phyloP scores from a whole-genome alignment of 2,797 vertebrate species.

The Dromococcyx pavoninus region DNA sequence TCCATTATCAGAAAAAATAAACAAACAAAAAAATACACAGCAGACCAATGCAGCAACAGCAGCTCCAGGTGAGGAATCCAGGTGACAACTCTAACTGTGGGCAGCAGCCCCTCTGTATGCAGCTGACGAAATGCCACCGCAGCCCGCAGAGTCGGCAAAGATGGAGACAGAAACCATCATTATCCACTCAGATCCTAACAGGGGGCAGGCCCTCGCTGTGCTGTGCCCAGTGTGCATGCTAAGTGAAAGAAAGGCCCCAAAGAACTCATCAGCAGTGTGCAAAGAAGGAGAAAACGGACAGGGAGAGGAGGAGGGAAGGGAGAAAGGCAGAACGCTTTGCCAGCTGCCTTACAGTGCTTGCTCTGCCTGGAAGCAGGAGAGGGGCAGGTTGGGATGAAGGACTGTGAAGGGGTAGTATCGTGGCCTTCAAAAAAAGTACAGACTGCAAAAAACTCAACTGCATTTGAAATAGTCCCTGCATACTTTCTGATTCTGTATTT shows the following conservation, averaged over 20 bases:
- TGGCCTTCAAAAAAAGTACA: neutral
- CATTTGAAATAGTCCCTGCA: neutral
- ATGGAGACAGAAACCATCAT: neutral
- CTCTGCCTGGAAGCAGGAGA: neutral
- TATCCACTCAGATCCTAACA: neutral
- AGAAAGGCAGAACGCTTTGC: neutral
- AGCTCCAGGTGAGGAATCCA: slow-evolving; percentile 22
- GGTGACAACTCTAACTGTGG: neutral
- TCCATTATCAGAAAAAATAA: slow-evolving; percentile 7
- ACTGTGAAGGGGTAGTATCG: neutral
- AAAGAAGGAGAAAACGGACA: neutral
- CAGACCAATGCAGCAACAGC: neutral
- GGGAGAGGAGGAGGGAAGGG: neutral
- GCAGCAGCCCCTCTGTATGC: neutral
- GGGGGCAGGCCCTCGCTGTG: neutral
- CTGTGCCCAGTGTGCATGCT: neutral
- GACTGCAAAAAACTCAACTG: neutral
- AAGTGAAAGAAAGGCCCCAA: slow-evolving; percentile 16
- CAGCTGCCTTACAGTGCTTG: slow-evolving; percentile 28
- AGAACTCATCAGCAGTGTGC: neutral
- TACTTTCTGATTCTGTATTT: slow-evolving; percentile 1
- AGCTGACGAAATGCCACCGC: neutral
- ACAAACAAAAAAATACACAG: neutral
- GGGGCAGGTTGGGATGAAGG: neutral
- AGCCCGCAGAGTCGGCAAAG: neutral